phyloP scores from a whole-genome alignment of 2,888 invertebrate genomes.

The Zeuzera pyrina region DNA sequence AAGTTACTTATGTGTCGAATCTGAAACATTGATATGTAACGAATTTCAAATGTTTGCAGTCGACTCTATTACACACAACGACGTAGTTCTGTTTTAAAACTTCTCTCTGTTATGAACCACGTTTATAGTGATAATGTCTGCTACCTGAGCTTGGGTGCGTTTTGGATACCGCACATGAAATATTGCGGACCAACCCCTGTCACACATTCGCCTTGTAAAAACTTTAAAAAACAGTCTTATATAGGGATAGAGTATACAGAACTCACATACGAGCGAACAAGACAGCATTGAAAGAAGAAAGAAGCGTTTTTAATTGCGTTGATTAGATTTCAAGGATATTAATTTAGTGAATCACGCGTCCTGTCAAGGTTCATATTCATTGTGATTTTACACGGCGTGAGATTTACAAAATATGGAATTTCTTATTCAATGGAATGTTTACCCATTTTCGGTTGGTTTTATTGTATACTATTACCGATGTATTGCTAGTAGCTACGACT shows the following conservation, averaged over 20 bases:
- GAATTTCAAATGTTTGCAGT: background rate
- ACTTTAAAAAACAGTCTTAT: constrained; percentile 28
- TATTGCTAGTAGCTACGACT: constrained; percentile 50
- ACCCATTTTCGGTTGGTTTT: constrained; percentile 50
- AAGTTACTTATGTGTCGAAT: too few relatives aligned
- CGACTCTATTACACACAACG: too few relatives aligned
- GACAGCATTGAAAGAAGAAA: constrained; percentile 30
- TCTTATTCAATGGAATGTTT: constrained; percentile 53
- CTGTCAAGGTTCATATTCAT: constrained; percentile 62
- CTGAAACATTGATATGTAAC: too few relatives aligned
- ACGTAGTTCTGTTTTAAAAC: constrained; percentile 43
- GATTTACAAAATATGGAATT: constrained; percentile 42
- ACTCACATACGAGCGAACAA: constrained; percentile 18
- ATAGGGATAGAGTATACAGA: constrained; percentile 17
- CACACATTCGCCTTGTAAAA: constrained; percentile 56
- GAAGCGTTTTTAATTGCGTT: constrained; percentile 63
- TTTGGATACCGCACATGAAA: constrained; percentile 54
- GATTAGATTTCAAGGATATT: constrained; percentile 72
- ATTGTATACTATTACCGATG: constrained; percentile 45
- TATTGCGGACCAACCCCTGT: constrained; percentile 66
- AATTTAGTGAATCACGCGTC: constrained; percentile 63
- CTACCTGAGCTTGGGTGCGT: constrained; percentile 69
- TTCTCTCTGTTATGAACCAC: constrained; percentile 56
- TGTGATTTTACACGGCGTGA: constrained; percentile 58
- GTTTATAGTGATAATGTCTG: constrained; percentile 64